Evolutionary conservation across 2,888 invertebrate species (phyloP), one percentile per base, ranked within the genome.

Genomic region (Athalia rosae): DNA sequence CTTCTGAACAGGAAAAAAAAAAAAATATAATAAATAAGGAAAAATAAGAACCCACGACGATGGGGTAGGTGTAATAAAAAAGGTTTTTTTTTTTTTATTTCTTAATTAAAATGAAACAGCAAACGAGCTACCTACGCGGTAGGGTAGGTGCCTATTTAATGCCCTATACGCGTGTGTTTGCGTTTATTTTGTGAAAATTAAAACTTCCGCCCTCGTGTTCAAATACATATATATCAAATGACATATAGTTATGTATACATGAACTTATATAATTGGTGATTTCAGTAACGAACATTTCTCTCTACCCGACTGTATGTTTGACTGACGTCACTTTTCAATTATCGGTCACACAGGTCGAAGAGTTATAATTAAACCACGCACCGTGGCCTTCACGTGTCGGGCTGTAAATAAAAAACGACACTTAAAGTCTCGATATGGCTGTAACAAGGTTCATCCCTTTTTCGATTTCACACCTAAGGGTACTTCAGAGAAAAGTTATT

Each of bases 41-140:
- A 41, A 9, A 41, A 41, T 28, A 28, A 62, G 45, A n/a, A n/a
- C 45, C 43, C 62, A 66, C 66, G 66, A 66, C 45, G 48, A 53
- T 48, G 11, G 11, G 50, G 28, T 28, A 2, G 2, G 2, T 28
- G 28, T 28, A 28, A 28, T 67, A 53, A 50, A 67, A 67, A 28
- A 50, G 67, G 28, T 71, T 71, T 58, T 58, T 28, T 71, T 71
- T 58, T 58, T 71, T 71, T 71, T 58, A 71, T 71, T 45, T 71
- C 71, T 58, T 45, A 71, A 71, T 71, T 71, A 71, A 59, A 71
- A 71, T 58, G 59, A 58, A 71, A 58, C 71, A 45, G 56, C 58
- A 43, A 71, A 71, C 71, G 71, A 71, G 71, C 59, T 59, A 56
- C 43, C 56, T 41, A 50, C 13, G 67, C 58, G 13, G 45, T 45